A percentile compares a stretch with the other conserved stretches of the same genome.
These are phyloP conservation scores for Atta colombica DNA, from an alignment of 1,140 invertebrate species.

Conservation along the genomic window DNA sequence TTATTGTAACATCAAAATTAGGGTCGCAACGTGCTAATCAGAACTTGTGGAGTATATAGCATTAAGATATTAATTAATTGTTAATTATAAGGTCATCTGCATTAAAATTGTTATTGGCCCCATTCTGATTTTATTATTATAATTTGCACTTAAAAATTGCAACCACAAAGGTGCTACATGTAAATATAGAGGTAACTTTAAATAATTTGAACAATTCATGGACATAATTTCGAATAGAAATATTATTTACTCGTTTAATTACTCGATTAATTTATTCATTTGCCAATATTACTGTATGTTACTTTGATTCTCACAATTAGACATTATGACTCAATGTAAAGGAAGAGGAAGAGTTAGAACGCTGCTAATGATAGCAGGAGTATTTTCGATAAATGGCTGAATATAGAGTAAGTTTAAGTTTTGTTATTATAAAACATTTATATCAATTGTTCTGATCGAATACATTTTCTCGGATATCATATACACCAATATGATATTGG, in stretches of 20 bases:
- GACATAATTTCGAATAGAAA: neutral
- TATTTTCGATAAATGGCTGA: constrained; percentile 31
- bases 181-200: constrained; percentile 9
- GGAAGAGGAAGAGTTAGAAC: constrained; percentile 35
- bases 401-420: neutral
- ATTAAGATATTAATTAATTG: constrained; percentile 20
- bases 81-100: constrained; percentile 18
- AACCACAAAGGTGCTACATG: constrained; percentile 11
- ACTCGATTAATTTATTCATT: neutral
- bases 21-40: neutral
- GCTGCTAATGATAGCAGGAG: constrained; percentile 22
- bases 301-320: constrained; percentile 31
- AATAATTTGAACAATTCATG: constrained; percentile 41
- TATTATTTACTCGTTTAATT: neutral
- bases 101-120: constrained; percentile 54
- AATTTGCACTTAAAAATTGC: constrained; percentile 28
- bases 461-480: neutral
- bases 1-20: constrained; percentile 14
- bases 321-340: constrained; percentile 23
- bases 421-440: neutral
- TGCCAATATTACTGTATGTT: neutral
- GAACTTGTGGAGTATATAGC: constrained; percentile 30
- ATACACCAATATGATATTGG: neutral
- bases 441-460: neutral
- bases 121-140: constrained; percentile 38